phyloP scores from a whole-genome alignment of 2,888 invertebrate species.

The Drepanosiphum platanoidis region DNA sequence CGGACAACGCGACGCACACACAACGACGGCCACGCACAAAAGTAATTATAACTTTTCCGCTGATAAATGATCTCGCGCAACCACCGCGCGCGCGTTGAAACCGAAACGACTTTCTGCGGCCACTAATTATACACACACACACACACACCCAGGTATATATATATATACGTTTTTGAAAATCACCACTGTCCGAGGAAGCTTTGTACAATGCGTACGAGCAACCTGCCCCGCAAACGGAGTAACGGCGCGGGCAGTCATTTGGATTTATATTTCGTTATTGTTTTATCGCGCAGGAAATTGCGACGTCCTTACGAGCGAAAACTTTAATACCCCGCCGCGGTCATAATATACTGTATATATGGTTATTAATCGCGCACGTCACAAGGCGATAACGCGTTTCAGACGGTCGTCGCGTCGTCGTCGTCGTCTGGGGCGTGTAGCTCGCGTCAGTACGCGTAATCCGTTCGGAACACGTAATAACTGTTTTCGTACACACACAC shows the following conservation, averaged over 20 bases:
- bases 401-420: no score
- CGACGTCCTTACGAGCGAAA: neutral
- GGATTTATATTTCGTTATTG: neutral
- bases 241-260: neutral
- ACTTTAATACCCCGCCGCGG: neutral
- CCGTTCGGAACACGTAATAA: no score
- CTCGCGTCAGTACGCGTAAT: no score
- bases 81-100: constrained; percentile 8
- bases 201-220: neutral
- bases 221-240: neutral
- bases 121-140: constrained; percentile 51
- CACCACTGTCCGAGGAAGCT: constrained; percentile 12
- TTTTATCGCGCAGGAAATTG: neutral
- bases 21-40: neutral
- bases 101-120: constrained; percentile 1
- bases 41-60: constrained; percentile 61
- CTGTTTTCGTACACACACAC: no score
- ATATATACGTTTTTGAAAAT: constrained; percentile 20
- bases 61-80: constrained; percentile 51
- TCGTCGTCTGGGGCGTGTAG: no score
- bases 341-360: neutral
- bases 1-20: no score
- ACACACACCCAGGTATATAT: no score
- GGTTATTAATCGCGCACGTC: neutral
- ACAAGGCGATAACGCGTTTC: no score